Conservation (phyloP, 2,113 vertebrate genomes). For the Terrapene triunguis region DNA sequence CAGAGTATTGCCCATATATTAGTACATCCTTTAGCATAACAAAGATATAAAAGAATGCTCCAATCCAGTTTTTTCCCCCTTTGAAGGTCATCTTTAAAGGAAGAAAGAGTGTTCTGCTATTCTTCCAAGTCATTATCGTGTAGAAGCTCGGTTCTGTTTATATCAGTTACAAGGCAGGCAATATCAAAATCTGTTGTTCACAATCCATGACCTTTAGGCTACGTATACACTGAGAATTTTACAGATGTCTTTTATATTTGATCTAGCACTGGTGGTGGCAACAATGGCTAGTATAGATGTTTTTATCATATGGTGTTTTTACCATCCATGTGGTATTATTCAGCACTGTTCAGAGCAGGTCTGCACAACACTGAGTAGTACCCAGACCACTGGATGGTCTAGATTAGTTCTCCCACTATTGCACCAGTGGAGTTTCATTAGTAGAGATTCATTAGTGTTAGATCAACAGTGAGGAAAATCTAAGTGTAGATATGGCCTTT, state of each 20-base stretch:
- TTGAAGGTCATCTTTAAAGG: background rate
- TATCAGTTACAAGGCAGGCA: background rate
- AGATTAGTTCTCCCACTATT: rapidly evolving
- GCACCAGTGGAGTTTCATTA: background rate
- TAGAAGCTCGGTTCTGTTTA: background rate
- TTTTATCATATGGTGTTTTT: background rate
- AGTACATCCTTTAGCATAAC: background rate
- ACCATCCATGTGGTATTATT: background rate
- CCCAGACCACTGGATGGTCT: background rate
- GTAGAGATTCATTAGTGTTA: background rate
- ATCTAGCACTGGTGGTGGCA: background rate
- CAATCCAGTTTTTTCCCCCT: background rate
- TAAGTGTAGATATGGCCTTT: background rate
- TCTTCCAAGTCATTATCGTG: too few relatives aligned
- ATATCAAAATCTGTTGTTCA: background rate
- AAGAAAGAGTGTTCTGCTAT: background rate
- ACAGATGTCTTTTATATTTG: background rate
- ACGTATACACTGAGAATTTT: background rate
- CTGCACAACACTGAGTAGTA: too few relatives aligned
- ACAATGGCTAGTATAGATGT: background rate
- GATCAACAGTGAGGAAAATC: background rate
- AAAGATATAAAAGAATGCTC: background rate
- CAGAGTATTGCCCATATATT: background rate
- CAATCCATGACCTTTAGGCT: background rate
- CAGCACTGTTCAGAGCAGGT: background rate